A percentile compares a stretch with the other conserved stretches of the same genome.
phyloP scores from a whole-genome alignment of 1,140 invertebrate genomes.

The Neelides sp. region DNA sequence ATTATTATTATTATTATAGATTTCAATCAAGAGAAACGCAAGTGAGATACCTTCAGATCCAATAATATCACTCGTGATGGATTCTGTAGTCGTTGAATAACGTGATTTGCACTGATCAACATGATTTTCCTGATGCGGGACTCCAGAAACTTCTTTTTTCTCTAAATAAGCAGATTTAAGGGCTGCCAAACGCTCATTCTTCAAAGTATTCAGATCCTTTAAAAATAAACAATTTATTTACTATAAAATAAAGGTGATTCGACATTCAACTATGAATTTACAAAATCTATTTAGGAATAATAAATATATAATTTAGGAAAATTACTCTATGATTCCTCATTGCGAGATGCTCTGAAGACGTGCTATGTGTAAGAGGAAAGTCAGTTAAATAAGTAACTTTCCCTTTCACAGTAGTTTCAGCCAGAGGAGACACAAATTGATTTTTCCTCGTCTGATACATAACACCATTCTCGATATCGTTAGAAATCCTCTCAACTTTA shows the following conservation, averaged over 20 bases:
- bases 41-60: too few species aligned
- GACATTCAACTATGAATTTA: neutral
- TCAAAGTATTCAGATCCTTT: constrained; percentile 21
- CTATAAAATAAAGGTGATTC: constrained; percentile 3
- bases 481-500: constrained; percentile 5
- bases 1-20: too few species aligned
- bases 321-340: too few species aligned
- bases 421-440: constrained; percentile 13
- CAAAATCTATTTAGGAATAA: too few species aligned
- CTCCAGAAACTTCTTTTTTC: too few species aligned
- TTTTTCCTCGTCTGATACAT: constrained; percentile 8
- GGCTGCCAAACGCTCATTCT: constrained; percentile 30
- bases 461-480: neutral
- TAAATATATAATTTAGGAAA: neutral
- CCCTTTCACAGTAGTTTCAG: constrained; percentile 27
- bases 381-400: constrained; percentile 29
- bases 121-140: too few species aligned
- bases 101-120: too few species aligned
- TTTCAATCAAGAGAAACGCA: too few species aligned
- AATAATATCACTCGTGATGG: too few species aligned
- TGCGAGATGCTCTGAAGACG: constrained; percentile 19
- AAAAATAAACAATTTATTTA: neutral
- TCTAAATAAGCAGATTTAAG: constrained; percentile 30
- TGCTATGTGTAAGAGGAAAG: constrained; percentile 25
- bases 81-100: too few species aligned